Evolutionary conservation across 2,797 vertebrate species (phyloP), one percentile per base, ranked within the genome.

Genomic region (Acanthiza pusilla): DNA sequence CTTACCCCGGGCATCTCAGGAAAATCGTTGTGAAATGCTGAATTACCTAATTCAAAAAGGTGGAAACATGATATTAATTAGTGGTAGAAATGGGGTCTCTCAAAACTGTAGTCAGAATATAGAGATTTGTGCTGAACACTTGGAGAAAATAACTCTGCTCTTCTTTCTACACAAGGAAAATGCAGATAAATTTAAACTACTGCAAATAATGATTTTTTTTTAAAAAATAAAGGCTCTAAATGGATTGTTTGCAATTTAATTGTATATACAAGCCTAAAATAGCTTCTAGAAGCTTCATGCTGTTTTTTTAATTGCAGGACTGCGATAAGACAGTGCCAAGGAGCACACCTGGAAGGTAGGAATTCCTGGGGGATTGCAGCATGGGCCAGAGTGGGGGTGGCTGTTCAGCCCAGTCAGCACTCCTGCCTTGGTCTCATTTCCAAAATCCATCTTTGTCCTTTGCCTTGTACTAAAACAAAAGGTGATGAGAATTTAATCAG

Each of bases 321-420:
- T 98, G 98, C 32, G 98, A 99, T 96, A 99, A 99, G 97, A 98
- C 98, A 20, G 96, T 98, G 94, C 98, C 99, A 95, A 98, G 99
- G 96, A 99, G 98, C 97, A 98, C 98, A 90, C 99, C 99, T 93
- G 98, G 98, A 97, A 99, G 99, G 99, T 99, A 98, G 67, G 94
- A 66, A 93, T 88, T 93, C 79, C 71, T 86, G 81, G 36, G 43
- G 20, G 58, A 53, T 65, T 79, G 84, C 53, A 16, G 47, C 68
- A 36, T 1, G 27, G 72, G 15, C 16, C 11, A 10, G 61, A 29
- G 29, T 2, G 34, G 32, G 13, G 62, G n/a, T 43, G n/a, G n/a
- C n/a, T n/a, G 8, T 9, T 78, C 82, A 48, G 74, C 36, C 26
- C 89, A 30, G 70, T 78, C 93, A 94, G 93, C 85, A 21, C 32